Evolutionary conservation across 2,888 invertebrate genomes (phyloP), one percentile per base, ranked within the genome.

Genomic region (Latheticus oryzae): DNA sequence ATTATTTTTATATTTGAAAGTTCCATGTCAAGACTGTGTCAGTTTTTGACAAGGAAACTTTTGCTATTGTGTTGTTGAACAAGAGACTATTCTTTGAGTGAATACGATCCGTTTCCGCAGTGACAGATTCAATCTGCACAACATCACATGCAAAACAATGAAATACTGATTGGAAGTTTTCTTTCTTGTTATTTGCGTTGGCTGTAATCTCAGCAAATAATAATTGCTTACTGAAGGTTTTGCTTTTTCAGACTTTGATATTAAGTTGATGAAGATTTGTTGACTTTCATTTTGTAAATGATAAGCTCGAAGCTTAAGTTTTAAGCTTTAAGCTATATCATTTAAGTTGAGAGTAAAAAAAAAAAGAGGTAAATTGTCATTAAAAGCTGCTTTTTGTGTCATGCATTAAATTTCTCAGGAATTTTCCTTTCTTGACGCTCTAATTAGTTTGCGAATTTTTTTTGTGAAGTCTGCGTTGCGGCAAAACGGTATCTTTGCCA

Each of bases 101-200:
- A 71, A 68, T 68, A 61, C 66, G 66, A 72, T 68, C 63, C 42
- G 63, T 69, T 70, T 70, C 69, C 69, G 61, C 65, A 59, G 65
- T 66, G 71, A 71, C 69, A 72, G 67, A 66, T 70, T 68, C 68
- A 70, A 72, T 69, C 69, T 69, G 65, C 60, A 61, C 66, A 55
- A 66, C 63, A 69, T 65, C 65, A 65, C 68, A 68, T 66, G 68
- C 70, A 68, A 71, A 72, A 72, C 69, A 72, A 71, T 68, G 67
- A 65, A 64, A 59, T 61, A 57, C 64, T 67, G 69, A 71, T 71
- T 71, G 68, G 67, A 66, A 64, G 60, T 54, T 45, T 45, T 9
- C 19, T 45, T 9, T 9, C 13, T 35, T 33, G n/a, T 60, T 53
- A 33, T 42, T 24, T 42, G 21, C 21, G 24, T 42, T 26, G n/a